Evolutionary conservation across 2,113 vertebrate species (phyloP), one percentile per base, ranked within the genome.

Genomic region (Sinocyclocheilus grahami): DNA sequence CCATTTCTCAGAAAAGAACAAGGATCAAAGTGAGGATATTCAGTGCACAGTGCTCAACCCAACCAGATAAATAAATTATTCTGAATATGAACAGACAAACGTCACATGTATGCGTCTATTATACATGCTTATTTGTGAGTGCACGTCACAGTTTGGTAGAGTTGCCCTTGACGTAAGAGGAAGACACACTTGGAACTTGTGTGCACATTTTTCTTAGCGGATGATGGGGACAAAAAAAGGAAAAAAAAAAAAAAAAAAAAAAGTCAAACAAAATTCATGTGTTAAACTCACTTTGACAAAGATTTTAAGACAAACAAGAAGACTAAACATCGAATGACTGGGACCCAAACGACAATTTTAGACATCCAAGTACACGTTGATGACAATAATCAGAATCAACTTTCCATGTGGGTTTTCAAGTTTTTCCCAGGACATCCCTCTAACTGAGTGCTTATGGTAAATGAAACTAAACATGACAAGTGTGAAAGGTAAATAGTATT

Each of bases 11-110:
- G 79, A 77, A 74, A 91, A 89, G 83, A 88, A 87, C 87, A 93
- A 91, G 90, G 89, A 92, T 65, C 85, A 90, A 93, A 74, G 74
- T 87, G 91, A 93, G 90, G 83, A 90, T 89, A 91, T 86, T 94
- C 93, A 95, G 94, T 95, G 94, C 93, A 91, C 92, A 95, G 94
- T 94, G 92, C 92, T 93, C 92, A 92, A 95, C 92, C 89, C 88
- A 90, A 91, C 92, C 88, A 88, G 90, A 91, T 90, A 91, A 88
- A 92, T 89, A 89, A 84, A 85, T 84, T 83, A 88, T 87, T 92
- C 18, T 85, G 75, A 72, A 86, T 58, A 90, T 87, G 81, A 88
- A 93, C 88, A 92, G 90, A 90, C 91, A 91, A 90, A 87, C 89
- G 88, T 91, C 78, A 91, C 93, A 93, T 90, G 90, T 93, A 90